These are phyloP conservation scores for Steinernema feltiae DNA, from an alignment of 1,140 invertebrate genomes.

Conservation along the genomic window DNA sequence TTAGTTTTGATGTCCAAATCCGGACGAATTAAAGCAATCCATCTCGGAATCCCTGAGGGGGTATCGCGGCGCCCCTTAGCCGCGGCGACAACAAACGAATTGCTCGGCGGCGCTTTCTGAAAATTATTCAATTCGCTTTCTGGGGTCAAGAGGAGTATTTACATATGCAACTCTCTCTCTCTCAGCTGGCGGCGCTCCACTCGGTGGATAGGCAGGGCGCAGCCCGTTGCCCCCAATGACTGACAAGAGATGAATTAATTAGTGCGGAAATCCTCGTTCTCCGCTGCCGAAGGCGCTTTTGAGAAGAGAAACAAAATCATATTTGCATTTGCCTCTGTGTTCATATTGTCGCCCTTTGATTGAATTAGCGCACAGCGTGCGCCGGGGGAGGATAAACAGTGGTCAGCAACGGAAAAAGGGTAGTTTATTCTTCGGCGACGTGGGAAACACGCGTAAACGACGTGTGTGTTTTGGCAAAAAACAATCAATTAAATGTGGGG, in stretches of 20 bases:
- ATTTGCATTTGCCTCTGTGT: background rate
- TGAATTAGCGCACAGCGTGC: background rate
- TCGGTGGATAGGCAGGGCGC: too few species aligned
- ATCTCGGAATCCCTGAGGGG: conserved; percentile 12
- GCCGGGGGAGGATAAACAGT: background rate
- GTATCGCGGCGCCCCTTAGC: background rate
- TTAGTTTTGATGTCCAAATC: conserved; percentile 9
- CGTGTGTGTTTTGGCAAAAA: too few species aligned
- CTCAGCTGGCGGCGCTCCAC: too few species aligned
- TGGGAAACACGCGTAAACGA: too few species aligned
- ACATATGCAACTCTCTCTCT: too few species aligned
- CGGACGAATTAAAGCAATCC: conserved; percentile 5
- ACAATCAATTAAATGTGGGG: too few species aligned
- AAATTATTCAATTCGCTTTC: background rate
- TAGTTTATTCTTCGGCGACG: background rate
- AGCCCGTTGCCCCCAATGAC: too few species aligned
- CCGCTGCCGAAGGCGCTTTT: too few species aligned
- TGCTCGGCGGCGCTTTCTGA: background rate
- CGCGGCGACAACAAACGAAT: conserved; percentile 12
- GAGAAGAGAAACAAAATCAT: background rate
- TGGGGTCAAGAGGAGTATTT: conserved; percentile 10
- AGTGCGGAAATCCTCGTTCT: background rate
- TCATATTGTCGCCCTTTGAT: background rate
- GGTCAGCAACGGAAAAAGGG: background rate
- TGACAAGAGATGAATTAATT: background rate